A percentile compares a stretch with the other conserved stretches of the same genome.
These are phyloP conservation scores for Calyptommatus sinebrachiatus DNA, from an alignment of 2,113 vertebrate species.

Conservation along the genomic window DNA sequence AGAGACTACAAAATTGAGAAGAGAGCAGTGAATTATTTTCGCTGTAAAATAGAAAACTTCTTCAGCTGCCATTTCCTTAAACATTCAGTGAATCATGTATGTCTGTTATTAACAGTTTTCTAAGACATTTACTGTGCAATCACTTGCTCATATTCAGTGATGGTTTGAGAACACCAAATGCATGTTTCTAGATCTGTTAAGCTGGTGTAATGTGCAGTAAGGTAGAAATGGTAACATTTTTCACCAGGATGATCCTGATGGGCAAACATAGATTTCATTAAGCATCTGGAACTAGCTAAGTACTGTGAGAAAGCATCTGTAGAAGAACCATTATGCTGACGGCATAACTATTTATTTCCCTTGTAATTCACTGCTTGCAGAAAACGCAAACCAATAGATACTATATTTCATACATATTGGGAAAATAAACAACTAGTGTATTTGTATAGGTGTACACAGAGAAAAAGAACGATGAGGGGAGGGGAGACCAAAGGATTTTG, in stretches of 20 bases:
- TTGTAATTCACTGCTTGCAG: neutral
- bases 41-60: slow-evolving; percentile 1
- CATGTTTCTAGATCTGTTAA: neutral
- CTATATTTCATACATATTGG: neutral
- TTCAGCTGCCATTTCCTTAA: slow-evolving; percentile 17
- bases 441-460: neutral
- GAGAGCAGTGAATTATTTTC: slow-evolving; percentile 10
- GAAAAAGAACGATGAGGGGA: neutral
- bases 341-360: slow-evolving; percentile 1
- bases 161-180: neutral
- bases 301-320: neutral
- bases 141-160: slow-evolving; percentile 7
- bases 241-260: slow-evolving; percentile 5
- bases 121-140: neutral
- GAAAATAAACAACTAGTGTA: too few species aligned
- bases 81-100: slow-evolving; percentile 10
- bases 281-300: neutral
- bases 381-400: neutral
- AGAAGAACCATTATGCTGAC: neutral
- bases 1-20: neutral
- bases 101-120: slow-evolving; percentile 11
- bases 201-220: neutral
- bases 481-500: neutral
- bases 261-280: neutral
- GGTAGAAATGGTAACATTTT: neutral